Evolutionary conservation across 2,797 vertebrate genomes (phyloP).

Genomic region (Urophycis tenuis): DNA sequence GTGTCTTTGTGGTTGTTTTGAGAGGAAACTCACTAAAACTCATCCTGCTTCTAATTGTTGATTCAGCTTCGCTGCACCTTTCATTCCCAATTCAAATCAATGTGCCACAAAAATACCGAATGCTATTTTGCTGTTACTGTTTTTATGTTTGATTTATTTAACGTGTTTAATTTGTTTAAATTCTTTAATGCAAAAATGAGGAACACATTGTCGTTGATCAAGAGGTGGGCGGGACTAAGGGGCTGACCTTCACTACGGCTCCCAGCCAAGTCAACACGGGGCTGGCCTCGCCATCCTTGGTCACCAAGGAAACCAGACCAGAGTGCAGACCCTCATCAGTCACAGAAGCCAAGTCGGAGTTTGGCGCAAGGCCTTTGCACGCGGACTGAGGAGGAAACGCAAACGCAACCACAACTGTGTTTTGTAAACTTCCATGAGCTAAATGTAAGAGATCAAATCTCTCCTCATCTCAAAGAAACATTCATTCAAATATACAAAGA

Average conservation of each 20-base stretch:
- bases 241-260: slow-evolving; percentile 56
- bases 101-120: no score
- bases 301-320: slow-evolving; percentile 61
- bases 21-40: no score
- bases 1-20: no score
- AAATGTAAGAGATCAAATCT: background rate
- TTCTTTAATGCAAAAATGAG: no score
- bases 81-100: no score
- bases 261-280: slow-evolving; percentile 66
- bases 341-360: slow-evolving; percentile 62
- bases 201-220: background rate
- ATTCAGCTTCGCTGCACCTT: no score
- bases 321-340: slow-evolving; percentile 54
- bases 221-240: background rate
- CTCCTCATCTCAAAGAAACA: background rate
- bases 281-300: slow-evolving; percentile 38
- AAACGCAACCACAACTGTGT: background rate
- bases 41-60: no score
- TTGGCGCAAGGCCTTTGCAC: slow-evolving; percentile 48
- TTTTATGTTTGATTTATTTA: no score
- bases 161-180: no score
- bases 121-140: background rate
- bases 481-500: no score
- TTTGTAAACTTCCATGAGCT: background rate
- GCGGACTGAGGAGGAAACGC: slow-evolving; percentile 37